Evolutionary conservation across 2,797 vertebrate species (phyloP), one percentile per base, ranked within the genome.

Genomic region (Petrocephalus schoutedeni): DNA sequence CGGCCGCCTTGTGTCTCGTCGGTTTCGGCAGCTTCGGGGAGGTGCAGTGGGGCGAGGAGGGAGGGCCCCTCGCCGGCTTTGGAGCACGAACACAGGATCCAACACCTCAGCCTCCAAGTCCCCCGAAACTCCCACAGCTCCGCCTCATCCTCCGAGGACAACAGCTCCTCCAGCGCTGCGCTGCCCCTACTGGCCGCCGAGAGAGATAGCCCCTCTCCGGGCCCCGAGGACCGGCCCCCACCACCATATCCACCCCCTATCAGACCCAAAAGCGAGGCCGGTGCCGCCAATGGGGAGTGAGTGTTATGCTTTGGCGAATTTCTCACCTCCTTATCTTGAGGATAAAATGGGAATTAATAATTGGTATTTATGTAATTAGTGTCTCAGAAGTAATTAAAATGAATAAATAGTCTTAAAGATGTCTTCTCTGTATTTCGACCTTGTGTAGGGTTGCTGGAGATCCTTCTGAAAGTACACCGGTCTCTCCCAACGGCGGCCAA

Each of bases 91-190:
- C 93, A 93, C 41, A 94, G 93, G 4, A 91, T 90, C 53, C 95
- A 96, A 21, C 97, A 96, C 88, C 95, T 99, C 45, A 98, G 97
- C 90, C 96, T 99, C 0, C 98, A 98, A 91, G 98, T 99, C 4
- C 98, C 98, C 0, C 93, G 96, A 12, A 96, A 97, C 67, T 98
- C 97, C 86, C 98, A 99, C 77, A 99, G 98, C 91, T 98, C 98
- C 0, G 98, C 98, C 0, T 98, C 98, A 0, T 99, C 98, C 49
- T 99, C 98, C 0, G 98, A 99, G 89, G 98, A 99, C 89, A 99
- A 97, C 0, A 99, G 98, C 88, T 97, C 97, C 45, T 99, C 97
- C 45, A 99, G 98, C 57, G 98, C 98, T 9, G 98, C 96, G 0
- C 92, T 99, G 71, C 98, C 98, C 28, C 93, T 99, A 82, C 93